Base-by-base conservation (phyloP, 2,797 vertebrate genomes). In the Fistularia commersonii region DNA sequence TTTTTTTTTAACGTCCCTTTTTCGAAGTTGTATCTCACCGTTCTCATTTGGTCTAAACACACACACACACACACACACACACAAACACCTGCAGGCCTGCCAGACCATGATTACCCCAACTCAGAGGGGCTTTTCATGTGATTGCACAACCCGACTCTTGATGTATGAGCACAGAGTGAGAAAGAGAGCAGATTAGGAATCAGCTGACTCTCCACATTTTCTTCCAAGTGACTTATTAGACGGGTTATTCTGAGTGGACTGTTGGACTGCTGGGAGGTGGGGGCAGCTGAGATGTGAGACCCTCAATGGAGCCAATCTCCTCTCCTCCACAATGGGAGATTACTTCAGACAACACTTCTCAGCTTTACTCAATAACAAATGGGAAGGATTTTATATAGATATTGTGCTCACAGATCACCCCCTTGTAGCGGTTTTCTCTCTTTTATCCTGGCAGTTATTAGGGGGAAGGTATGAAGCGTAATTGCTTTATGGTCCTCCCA, bases 191-290 rank as follows among this genome's bases (percentile, higher is more conserved):
- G 83, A 88, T 89, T 87, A 89, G 75, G 64, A 87, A 89, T 88
- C 86, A 90, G 86, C 85, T 89, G 85, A 87, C 87, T 84, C 77
- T 56, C 77, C 78, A 80, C 81, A 80, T 85, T 88, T 87, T 80
- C 81, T 82, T 86, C 79, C 83, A 81, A 83, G 84, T 84, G 80
- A 90, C 86, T 86, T 86, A 87, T 82, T 86, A 80, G 77, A 56
- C 68, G 76, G 78, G 80, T 82, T 81, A 76, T 78, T 77, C 70
- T 69, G 74, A 80, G 74, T 54, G 55, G 71, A 74, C 73, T 73
- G 72, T 55, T 72, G 74, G 69, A 68, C 69, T 3, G 46, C 63
- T 51, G 61, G 58, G 62, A 59, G 55, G 23, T 23, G 48, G 56
- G 61, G 41, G 61, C 61, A 61, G 52, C 43, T 66, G 71, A 74